Percentiles rank a stretch among this genome's conserved stretches.
Evolutionary conservation across 2,797 vertebrate genomes (phyloP).

Genomic region (Gambelia wislizenii): DNA sequence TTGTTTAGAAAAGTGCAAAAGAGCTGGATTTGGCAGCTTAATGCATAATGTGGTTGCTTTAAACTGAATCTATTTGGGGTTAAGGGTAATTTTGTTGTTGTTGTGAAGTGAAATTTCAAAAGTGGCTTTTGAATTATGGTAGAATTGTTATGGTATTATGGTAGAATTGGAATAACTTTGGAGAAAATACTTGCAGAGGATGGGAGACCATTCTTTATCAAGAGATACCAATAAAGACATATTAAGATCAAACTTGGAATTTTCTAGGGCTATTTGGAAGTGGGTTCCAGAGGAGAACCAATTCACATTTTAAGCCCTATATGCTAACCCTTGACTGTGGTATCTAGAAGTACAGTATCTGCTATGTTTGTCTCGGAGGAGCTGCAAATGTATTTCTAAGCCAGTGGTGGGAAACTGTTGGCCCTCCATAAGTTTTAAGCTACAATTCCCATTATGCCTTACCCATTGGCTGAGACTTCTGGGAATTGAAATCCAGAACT

Average conservation of each 20-base stretch:
- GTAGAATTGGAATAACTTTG: constrained; percentile 1
- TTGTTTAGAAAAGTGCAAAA: neutral
- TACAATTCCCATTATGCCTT: too few species aligned
- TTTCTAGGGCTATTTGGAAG: constrained; percentile 10
- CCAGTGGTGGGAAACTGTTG: too few species aligned
- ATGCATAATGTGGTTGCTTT: neutral
- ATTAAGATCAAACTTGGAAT: neutral
- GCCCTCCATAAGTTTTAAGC: too few species aligned
- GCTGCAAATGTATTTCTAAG: neutral
- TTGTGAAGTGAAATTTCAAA: neutral
- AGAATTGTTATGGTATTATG: neutral
- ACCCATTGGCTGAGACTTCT: too few species aligned
- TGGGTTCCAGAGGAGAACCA: neutral
- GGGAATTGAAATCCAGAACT: too few species aligned
- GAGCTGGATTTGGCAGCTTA: neutral
- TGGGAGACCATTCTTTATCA: neutral
- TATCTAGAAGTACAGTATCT: neutral
- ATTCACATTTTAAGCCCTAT: neutral
- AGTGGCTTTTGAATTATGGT: neutral
- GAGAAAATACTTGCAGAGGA: neutral
- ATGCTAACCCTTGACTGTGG: neutral
- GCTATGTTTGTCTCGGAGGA: neutral
- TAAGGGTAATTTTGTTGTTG: neutral
- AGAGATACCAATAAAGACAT: neutral
- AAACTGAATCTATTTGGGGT: neutral